A percentile compares a stretch with the other conserved stretches of the same genome.
Conservation (phyloP, 2,888 invertebrate species). For the Heteromyza rotundicornis region DNA sequence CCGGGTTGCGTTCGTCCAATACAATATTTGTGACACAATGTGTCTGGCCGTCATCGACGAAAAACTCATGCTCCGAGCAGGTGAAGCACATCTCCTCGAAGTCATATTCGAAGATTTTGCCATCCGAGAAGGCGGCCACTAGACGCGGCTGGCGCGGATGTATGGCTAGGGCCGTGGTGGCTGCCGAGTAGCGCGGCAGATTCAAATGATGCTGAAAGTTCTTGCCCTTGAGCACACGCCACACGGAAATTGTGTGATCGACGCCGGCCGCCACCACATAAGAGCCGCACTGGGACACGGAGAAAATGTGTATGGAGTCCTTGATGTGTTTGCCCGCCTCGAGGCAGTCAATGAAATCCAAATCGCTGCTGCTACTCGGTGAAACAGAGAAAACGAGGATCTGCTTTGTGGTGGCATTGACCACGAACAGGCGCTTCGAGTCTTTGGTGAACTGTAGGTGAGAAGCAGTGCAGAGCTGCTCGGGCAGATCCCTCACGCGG, state of each 20-base stretch:
- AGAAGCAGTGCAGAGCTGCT: slow-evolving; percentile 55
- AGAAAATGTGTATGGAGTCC: slow-evolving; percentile 65
- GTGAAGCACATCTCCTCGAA: slow-evolving; percentile 70
- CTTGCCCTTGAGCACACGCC: slow-evolving; percentile 62
- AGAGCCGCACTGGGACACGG: slow-evolving; percentile 65
- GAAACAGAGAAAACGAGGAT: slow-evolving; percentile 62
- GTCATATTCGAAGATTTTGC: slow-evolving; percentile 81
- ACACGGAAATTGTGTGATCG: slow-evolving; percentile 71
- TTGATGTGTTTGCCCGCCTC: slow-evolving; percentile 63
- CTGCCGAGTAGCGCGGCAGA: slow-evolving; percentile 74
- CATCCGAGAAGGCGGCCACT: slow-evolving; percentile 79
- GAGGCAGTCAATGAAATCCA: slow-evolving; percentile 57
- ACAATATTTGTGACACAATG: slow-evolving; percentile 67
- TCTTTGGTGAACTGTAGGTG: slow-evolving; percentile 62
- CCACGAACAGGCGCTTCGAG: slow-evolving; percentile 61
- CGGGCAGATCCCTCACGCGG: slow-evolving; percentile 58
- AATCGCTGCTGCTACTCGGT: slow-evolving; percentile 43
- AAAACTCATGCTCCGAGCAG: slow-evolving; percentile 62
- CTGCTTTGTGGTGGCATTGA: slow-evolving; percentile 55
- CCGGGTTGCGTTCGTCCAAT: slow-evolving; percentile 69
- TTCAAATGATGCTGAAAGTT: slow-evolving; percentile 65
- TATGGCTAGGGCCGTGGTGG: slow-evolving; percentile 76
- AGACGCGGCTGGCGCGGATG: slow-evolving; percentile 68
- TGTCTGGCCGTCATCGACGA: slow-evolving; percentile 63
- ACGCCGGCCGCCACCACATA: slow-evolving; percentile 75